Evolutionary conservation across 2,797 vertebrate species (phyloP), one percentile per base, ranked within the genome.

Genomic region (Aulostomus chinensis): DNA sequence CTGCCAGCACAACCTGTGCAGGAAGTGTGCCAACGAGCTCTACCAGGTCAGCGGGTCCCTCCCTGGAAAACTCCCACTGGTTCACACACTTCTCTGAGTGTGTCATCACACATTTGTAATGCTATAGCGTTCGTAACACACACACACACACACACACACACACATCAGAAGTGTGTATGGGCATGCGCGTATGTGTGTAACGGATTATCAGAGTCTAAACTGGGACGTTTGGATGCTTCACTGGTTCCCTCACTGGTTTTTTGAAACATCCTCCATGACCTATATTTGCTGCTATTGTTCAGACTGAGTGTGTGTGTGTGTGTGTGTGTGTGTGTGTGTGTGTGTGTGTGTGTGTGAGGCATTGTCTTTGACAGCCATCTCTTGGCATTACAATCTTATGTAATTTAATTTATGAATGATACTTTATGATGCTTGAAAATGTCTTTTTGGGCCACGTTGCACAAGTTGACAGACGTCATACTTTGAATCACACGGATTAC

Each of bases 1-100:
- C 7, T 98, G 97, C 26, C 94, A 98, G 71, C 97, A 99, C 80
- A 99, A 99, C 77, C 92, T 99, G 16, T 93, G 91, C 60, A 85
- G 91, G 39, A 92, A 88, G 73, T 93, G 91, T 67, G 91, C 92
- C 43, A 92, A 92, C 38, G 86, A 91, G 38, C 86, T 92, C 17
- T 92, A 91, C 75, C 89, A 91, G 91, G 83, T 83, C 4, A 11
- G 45, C 28, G 10, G 2, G 9, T 16, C 15, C 13, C 13, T 2
- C 14, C 17, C 14, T 17, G 7, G 2, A 4, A 15, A 7, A 8
- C 9, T 16, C 14, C 6, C 9, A 9, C 7, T 10, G 8, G 9
- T 16, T 5, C 31, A 33, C 14, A 4, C 4, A 5, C 10, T 18
- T 11, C 16, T 36, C 13, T 4, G 22, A 8, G 8, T 4, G 22